These are phyloP conservation scores for Zosterops pallidus DNA, from an alignment of 2,113 vertebrate species.

Conservation along the genomic window DNA sequence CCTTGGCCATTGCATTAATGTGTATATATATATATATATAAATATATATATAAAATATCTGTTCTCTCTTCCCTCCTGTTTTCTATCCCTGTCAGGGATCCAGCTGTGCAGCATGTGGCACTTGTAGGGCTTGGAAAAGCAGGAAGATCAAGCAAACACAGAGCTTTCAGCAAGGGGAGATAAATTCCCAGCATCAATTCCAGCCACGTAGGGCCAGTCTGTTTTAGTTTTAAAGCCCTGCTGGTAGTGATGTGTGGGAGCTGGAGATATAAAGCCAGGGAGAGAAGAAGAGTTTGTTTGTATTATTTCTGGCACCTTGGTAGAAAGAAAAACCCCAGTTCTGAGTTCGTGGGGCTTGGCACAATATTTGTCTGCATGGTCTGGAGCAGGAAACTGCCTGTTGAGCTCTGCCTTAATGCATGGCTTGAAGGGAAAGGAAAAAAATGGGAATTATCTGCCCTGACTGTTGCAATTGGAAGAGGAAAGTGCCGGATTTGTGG, in stretches of 20 bases:
- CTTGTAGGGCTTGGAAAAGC: conserved; percentile 20
- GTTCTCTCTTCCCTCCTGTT: conserved; percentile 2
- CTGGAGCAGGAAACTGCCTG: not conserved
- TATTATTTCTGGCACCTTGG: conserved; percentile 39
- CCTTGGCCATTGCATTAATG: not conserved
- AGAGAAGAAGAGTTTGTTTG: conserved; percentile 36
- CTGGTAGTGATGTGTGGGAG: conserved; percentile 35
- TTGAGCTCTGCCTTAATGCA: not conserved
- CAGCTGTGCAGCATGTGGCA: conserved; percentile 12
- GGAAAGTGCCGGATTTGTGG: not conserved
- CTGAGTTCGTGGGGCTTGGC: not conserved
- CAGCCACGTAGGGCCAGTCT: not conserved
- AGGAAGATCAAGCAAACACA: conserved; percentile 46
- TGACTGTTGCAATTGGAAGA: not conserved
- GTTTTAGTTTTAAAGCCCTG: conserved; percentile 26
- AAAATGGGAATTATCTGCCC: not conserved
- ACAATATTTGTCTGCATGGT: not conserved
- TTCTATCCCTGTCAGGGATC: not conserved
- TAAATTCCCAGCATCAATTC: conserved; percentile 31
- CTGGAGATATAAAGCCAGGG: not conserved
- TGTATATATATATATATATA: not conserved
- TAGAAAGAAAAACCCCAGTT: not conserved
- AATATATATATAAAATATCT: not conserved
- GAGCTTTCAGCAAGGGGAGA: conserved; percentile 56
- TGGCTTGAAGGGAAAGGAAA: not conserved